Evolutionary conservation across 2,888 invertebrate genomes (phyloP), one percentile per base, ranked within the genome.

Genomic region (Nipponacmea schrenckii): DNA sequence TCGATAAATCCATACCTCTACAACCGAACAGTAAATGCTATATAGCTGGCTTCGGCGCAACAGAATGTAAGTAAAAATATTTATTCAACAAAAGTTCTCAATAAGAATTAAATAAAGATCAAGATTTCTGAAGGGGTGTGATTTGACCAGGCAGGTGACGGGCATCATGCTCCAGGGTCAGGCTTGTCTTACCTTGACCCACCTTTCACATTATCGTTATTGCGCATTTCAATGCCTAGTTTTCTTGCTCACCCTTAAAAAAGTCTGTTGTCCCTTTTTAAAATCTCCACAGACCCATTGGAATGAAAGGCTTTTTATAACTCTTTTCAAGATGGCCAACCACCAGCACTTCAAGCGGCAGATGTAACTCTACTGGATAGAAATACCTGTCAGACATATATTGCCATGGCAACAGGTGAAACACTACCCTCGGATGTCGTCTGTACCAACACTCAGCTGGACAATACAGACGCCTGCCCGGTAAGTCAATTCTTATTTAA

Each of bases 31-130:
- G 15, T 1, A 15, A 17, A 15, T 74, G 76, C 17, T 72, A 62
- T 12, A 65, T 72, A 14, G 70, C 75, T 17, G 76, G 76, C 15
- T 76, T 73, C 72, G 76, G 76, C 4, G 31, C 45, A 1, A 62
- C 66, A 4, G 67, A 70, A 24, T 63, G 45, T 56, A 56, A 56
- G 56, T 56, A n/a, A n/a, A 56, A 2, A 31, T 4, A 31, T 7
- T 31, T n/a, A n/a, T n/a, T n/a, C n/a, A n/a, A n/a, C n/a, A n/a
- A n/a, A n/a, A n/a, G n/a, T n/a, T n/a, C n/a, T n/a, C n/a, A n/a
- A n/a, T n/a, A n/a, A n/a, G n/a, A n/a, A n/a, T n/a, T n/a, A n/a
- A n/a, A n/a, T n/a, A n/a, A n/a, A n/a, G n/a, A n/a, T n/a, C n/a
- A n/a, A n/a, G n/a, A n/a, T n/a, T n/a, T n/a, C n/a, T n/a, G n/a